These are phyloP conservation scores for Lasioglossum morio DNA, from an alignment of 2,888 invertebrate species.

Conservation along the genomic window DNA sequence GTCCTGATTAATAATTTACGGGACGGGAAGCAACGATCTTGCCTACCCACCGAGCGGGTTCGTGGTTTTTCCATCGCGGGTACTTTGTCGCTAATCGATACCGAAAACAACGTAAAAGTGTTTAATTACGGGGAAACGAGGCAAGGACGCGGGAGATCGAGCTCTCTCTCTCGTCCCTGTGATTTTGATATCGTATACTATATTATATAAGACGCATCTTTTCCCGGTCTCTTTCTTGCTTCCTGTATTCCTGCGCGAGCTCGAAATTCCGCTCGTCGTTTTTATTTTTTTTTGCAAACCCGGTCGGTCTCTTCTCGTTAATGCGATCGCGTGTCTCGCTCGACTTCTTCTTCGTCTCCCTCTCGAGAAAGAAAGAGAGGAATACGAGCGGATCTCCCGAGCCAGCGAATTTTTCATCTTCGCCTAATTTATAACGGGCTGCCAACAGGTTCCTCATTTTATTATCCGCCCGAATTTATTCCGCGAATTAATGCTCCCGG, in stretches of 20 bases:
- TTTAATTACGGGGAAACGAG: background rate
- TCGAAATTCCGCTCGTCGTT: constrained; percentile 16
- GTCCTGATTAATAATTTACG: constrained; percentile 71
- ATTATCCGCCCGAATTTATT: background rate
- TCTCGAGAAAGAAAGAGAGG: background rate
- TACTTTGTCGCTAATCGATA: constrained; percentile 30
- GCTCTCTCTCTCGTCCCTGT: background rate
- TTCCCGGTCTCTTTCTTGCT: constrained; percentile 15
- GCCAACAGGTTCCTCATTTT: constrained; percentile 18
- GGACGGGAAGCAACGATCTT: constrained; percentile 38
- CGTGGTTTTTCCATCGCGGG: constrained; percentile 43
- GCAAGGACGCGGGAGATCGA: background rate
- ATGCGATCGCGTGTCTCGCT: constrained; percentile 19
- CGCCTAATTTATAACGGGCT: constrained; percentile 12
- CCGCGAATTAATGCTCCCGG: background rate
- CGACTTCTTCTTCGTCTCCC: background rate
- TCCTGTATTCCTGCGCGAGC: constrained; percentile 11
- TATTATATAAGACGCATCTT: background rate
- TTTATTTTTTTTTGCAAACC: background rate
- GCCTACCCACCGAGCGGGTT: constrained; percentile 18
- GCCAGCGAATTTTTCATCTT: constrained; percentile 5
- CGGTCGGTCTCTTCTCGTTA: constrained; percentile 12
- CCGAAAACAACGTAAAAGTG: constrained; percentile 11
- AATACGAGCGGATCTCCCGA: background rate
- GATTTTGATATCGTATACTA: background rate